Percentiles rank a stretch among this genome's conserved stretches.
These are phyloP conservation scores for Apamea anceps DNA, from an alignment of 2,888 invertebrate species.

Conservation along the genomic window DNA sequence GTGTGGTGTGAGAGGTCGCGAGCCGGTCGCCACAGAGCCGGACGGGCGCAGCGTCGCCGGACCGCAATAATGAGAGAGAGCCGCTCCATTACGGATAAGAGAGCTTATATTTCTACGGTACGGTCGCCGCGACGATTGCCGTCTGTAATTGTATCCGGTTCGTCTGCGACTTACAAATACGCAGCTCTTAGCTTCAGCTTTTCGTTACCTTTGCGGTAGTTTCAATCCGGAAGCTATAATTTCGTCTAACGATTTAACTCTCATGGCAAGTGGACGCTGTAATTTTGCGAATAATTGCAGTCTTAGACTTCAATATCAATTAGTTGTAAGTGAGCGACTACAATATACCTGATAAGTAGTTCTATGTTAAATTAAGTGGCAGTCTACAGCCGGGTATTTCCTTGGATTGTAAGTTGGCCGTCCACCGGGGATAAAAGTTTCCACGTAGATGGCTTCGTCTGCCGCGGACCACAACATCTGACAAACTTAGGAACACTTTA, in stretches of 20 bases:
- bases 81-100: conserved; percentile 81
- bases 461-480: conserved; percentile 74
- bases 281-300: conserved; percentile 45
- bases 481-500: conserved; percentile 81
- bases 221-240: conserved; percentile 67
- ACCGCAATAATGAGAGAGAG: conserved; percentile 86
- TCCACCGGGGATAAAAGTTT: conserved; percentile 81
- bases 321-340: conserved; percentile 34
- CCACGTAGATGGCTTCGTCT: conserved; percentile 72
- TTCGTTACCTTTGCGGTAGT: conserved; percentile 63
- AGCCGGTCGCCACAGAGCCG: conserved; percentile 50
- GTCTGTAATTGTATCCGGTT: conserved; percentile 88
- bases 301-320: conserved; percentile 47
- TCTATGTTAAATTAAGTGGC: conserved; percentile 66
- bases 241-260: conserved; percentile 54
- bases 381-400: conserved; percentile 64
- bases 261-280: conserved; percentile 19
- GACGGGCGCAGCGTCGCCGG: conserved; percentile 68
- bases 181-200: conserved; percentile 63
- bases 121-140: conserved; percentile 79
- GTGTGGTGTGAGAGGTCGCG: conserved; percentile 57
- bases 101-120: conserved; percentile 83
- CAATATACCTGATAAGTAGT: conserved; percentile 65
- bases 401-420: conserved; percentile 73
- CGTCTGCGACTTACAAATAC: conserved; percentile 74